Percentiles rank a stretch among this genome's conserved stretches.
phyloP scores from a whole-genome alignment of 1,140 invertebrate genomes.

The Elymnias hypermnestra region DNA sequence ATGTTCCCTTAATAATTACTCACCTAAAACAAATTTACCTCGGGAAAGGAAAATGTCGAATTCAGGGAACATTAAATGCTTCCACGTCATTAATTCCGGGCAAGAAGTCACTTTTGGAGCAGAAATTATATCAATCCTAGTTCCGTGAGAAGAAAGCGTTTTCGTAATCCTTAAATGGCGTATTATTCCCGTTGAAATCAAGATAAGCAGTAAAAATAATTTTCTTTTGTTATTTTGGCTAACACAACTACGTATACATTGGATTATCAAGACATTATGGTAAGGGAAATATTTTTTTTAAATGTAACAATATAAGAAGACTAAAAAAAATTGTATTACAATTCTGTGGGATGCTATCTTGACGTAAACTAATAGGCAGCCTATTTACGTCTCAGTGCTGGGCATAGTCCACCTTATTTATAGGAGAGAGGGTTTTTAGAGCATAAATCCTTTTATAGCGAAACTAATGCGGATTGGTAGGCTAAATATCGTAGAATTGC shows the following conservation, averaged over 20 bases:
- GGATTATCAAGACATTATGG: neutral
- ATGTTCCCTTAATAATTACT: neutral
- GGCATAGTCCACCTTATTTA: too few species aligned
- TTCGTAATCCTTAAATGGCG: constrained; percentile 11
- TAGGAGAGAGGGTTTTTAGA: too few species aligned
- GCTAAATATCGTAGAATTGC: too few species aligned
- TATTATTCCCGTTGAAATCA: constrained; percentile 6
- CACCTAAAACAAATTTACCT: neutral
- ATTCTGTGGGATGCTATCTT: too few species aligned
- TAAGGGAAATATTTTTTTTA: neutral
- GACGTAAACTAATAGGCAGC: too few species aligned
- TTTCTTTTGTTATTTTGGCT: neutral
- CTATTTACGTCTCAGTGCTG: too few species aligned
- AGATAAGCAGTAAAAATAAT: constrained; percentile 7
- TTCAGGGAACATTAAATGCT: constrained; percentile 6
- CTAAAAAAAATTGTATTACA: too few species aligned
- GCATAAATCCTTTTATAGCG: too few species aligned
- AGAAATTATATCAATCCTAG: constrained; percentile 18
- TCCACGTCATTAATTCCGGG: constrained; percentile 17
- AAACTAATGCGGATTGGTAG: too few species aligned
- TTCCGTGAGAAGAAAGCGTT: constrained; percentile 10
- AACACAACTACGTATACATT: neutral
- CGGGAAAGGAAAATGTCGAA: constrained; percentile 1
- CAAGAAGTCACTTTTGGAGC: constrained; percentile 11
- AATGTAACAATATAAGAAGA: too few species aligned